Percentiles rank a stretch among this genome's conserved stretches.
Conservation (phyloP, 2,888 invertebrate genomes). For the Mesorhabditis sp. region DNA sequence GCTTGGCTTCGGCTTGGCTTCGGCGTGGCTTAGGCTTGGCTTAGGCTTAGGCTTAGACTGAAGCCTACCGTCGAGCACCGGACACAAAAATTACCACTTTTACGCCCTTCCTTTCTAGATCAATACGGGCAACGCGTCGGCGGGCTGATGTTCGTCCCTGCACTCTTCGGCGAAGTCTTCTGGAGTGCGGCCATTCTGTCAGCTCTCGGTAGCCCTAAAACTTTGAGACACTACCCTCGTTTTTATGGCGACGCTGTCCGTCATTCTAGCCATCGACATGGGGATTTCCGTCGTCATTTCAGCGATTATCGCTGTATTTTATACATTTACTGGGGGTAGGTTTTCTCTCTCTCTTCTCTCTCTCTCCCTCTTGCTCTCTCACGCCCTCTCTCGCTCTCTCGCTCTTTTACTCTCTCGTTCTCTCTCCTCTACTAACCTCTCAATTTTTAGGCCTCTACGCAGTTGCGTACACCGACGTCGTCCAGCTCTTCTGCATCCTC, state of each 20-base stretch:
- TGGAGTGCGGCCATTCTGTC: slow-evolving; percentile 98
- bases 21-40: no score
- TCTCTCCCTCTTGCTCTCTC: no score
- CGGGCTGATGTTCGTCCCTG: slow-evolving; percentile 88
- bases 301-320: slow-evolving; percentile 90
- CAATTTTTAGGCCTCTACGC: slow-evolving; percentile 78
- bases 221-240: neutral
- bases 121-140: slow-evolving; percentile 94
- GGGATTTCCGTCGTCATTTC: slow-evolving; percentile 87
- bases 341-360: no score
- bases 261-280: slow-evolving; percentile 93
- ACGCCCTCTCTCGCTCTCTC: no score
- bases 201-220: slow-evolving; percentile 72
- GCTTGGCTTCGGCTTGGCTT: no score
- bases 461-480: slow-evolving; percentile 96
- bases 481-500: slow-evolving; percentile 95
- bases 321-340: slow-evolving; percentile 70
- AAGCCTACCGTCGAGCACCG: no score
- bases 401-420: no score
- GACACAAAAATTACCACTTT: neutral
- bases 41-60: no score
- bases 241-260: slow-evolving; percentile 81
- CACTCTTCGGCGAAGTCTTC: slow-evolving; percentile 93
- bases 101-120: slow-evolving; percentile 67
- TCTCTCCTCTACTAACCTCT: neutral